phyloP scores from a whole-genome alignment of 2,888 invertebrate genomes.

The Zaprionus obscuricornis region DNA sequence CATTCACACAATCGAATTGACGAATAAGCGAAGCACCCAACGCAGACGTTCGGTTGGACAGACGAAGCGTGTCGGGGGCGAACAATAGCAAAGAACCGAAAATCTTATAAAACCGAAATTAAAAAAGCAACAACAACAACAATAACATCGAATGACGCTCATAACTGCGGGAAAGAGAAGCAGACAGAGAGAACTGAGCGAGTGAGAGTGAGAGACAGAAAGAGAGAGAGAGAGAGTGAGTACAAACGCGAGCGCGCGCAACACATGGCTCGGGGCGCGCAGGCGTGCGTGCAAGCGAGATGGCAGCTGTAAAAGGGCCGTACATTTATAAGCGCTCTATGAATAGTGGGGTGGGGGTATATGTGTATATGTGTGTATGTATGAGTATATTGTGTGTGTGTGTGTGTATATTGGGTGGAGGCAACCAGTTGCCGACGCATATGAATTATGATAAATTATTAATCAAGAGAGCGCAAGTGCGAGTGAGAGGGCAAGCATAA shows the following conservation, averaged over 20 bases:
- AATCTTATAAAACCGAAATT: slow-evolving; percentile 78
- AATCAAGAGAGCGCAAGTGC: slow-evolving; percentile 58
- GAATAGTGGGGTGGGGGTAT: too few species aligned
- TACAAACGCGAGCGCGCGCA: slow-evolving; percentile 38
- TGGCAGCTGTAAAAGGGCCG: slow-evolving; percentile 53
- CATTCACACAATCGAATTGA: slow-evolving; percentile 50
- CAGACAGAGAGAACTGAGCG: slow-evolving; percentile 33
- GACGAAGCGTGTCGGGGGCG: slow-evolving; percentile 7
- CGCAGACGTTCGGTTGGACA: slow-evolving; percentile 24
- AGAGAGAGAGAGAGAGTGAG: slow-evolving; percentile 19
- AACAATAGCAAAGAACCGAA: slow-evolving; percentile 66
- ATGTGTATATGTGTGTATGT: too few species aligned
- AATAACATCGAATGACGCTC: slow-evolving; percentile 38
- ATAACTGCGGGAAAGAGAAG: slow-evolving; percentile 66
- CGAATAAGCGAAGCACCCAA: slow-evolving; percentile 77
- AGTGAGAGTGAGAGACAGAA: slow-evolving; percentile 26
- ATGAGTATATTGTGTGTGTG: too few species aligned
- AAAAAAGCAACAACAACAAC: slow-evolving; percentile 65
- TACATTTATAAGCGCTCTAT: slow-evolving; percentile 27
- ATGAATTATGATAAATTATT: slow-evolving; percentile 83
- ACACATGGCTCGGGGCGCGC: slow-evolving; percentile 48
- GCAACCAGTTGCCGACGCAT: slow-evolving; percentile 69
- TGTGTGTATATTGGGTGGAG: slow-evolving; percentile 16
- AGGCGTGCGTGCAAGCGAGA: slow-evolving; percentile 57
- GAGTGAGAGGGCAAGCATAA: slow-evolving; percentile 37